Evolutionary conservation across 2,888 invertebrate genomes (phyloP), one percentile per base, ranked within the genome.

Genomic region (Matsumyia berberina): DNA sequence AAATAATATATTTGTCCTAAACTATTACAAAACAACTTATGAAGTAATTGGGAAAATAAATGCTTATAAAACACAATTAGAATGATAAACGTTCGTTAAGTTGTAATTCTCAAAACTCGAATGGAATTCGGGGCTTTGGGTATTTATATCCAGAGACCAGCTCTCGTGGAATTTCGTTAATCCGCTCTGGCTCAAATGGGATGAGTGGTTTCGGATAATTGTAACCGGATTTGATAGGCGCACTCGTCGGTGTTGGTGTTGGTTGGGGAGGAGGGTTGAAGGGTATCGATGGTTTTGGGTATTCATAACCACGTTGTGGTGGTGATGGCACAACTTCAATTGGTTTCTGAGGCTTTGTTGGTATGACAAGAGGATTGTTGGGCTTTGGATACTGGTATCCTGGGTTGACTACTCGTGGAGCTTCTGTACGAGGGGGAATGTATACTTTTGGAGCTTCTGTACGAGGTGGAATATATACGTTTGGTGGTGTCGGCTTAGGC

Each of bases 151-250:
- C 82, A 8, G 67, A 33, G n/a, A 8, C 9, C 11, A 12, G 12
- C 46, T 64, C 67, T 0, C 12, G 37, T 11, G 51, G 7, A 9
- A 83, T 69, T 7, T 83, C 78, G 9, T 78, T 78, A 0, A 4
- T 11, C 11, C 24, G 66, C 15, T n/a, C 60, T 6, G 82, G 82
- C 8, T 83, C 60, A 29, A 83, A 83, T 8, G 82, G 66, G 0
- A 83, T 62, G 9, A 37, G 8, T 24, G 82, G 82, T 12, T 70
- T 77, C 0, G 82, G 64, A 19, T 82, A 82, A 1, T 35, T 8
- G 31, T 81, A 81, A 0, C 81, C 81, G 15, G 33, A 35, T 12
- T 19, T 42, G 0, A 6, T 31, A 11, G 66, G 60, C 11, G 55
- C 33, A 6, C 17, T 29, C 2, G 53, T 62, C 1, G 60, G 9